These are phyloP conservation scores for Apamea epomidion DNA, from an alignment of 2,888 invertebrate genomes.

Conservation along the genomic window DNA sequence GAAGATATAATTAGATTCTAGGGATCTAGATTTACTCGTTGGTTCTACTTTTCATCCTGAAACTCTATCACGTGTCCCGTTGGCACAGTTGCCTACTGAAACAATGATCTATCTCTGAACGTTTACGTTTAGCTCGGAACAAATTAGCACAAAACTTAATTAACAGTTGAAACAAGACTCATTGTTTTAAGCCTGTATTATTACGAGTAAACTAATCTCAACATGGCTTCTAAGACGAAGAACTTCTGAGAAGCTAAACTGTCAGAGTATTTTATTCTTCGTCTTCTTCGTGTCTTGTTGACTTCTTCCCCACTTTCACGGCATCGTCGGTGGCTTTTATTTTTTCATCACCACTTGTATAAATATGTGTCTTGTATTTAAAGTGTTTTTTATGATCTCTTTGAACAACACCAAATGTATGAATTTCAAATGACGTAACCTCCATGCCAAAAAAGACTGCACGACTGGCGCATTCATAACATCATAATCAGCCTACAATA, in stretches of 20 bases:
- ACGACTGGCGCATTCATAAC: background rate
- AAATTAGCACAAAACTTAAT: constrained; percentile 47
- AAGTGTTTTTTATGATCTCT: background rate
- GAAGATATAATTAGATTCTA: background rate
- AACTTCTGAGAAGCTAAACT: background rate
- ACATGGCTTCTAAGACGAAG: background rate
- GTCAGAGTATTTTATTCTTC: too few species aligned
- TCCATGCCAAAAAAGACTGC: background rate
- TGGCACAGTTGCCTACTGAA: constrained; percentile 9
- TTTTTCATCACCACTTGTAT: background rate
- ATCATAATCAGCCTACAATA: too few species aligned
- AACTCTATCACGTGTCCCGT: constrained; percentile 6
- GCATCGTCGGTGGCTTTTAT: too few species aligned
- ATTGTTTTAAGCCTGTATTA: constrained; percentile 19
- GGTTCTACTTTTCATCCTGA: background rate
- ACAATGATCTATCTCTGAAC: constrained; percentile 39
- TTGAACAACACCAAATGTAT: background rate
- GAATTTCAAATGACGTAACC: background rate
- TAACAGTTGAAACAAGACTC: constrained; percentile 42
- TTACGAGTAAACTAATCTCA: constrained; percentile 35
- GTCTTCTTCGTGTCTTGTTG: too few species aligned
- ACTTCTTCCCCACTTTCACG: too few species aligned
- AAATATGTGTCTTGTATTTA: too few species aligned
- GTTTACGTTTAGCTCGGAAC: constrained; percentile 26
- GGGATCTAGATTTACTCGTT: background rate